Conservation (phyloP, 2,113 vertebrate genomes). For the Ammodytes dubius region DNA sequence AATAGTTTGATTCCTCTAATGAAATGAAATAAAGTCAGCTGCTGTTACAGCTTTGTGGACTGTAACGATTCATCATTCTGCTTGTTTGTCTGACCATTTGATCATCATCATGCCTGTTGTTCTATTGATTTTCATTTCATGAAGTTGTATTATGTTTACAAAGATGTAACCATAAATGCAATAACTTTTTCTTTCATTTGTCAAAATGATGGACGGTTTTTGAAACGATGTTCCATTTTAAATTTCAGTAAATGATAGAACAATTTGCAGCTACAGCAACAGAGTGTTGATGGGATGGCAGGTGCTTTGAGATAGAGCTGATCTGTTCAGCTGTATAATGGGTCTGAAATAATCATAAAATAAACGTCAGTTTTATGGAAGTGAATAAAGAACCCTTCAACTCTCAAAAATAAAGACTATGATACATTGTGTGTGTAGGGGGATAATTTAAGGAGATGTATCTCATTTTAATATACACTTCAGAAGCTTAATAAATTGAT, state of each 20-base stretch:
- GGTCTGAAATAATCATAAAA: neutral
- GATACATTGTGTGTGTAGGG: neutral
- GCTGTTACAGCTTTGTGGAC: neutral
- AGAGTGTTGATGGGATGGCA: neutral
- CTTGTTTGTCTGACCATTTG: neutral
- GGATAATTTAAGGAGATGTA: neutral
- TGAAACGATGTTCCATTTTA: neutral
- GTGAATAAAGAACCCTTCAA: conserved; percentile 3
- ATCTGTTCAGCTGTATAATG: neutral
- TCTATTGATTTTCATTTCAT: neutral
- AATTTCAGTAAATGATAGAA: neutral
- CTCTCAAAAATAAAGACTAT: neutral
- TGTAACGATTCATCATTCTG: neutral
- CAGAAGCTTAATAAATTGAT: neutral
- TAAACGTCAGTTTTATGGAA: neutral
- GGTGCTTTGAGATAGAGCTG: neutral
- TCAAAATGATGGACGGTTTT: neutral
- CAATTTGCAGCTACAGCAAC: neutral
- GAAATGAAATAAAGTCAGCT: neutral
- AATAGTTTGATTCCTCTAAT: neutral
- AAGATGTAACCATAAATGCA: neutral
- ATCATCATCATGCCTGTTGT: neutral
- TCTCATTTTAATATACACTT: neutral
- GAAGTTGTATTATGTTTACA: neutral
- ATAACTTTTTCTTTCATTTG: neutral